phyloP scores from a whole-genome alignment of 2,113 vertebrate species.

The Procavia capensis region DNA sequence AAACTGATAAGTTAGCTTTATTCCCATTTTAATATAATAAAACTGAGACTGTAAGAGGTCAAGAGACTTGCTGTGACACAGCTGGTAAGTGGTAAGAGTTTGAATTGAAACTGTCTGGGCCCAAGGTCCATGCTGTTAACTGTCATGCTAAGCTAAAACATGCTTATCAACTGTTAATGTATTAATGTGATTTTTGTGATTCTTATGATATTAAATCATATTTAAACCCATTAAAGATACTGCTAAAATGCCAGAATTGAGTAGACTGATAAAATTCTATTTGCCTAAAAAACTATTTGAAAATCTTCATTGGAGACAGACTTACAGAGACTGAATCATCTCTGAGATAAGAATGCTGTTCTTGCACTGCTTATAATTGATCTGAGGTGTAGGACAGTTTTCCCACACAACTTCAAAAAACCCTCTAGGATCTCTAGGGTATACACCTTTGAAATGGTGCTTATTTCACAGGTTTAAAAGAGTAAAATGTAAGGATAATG shows the following conservation, averaged over 20 bases:
- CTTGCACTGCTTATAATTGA: not conserved
- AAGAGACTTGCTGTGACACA: conserved; percentile 8
- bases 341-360: not conserved
- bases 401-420: not conserved
- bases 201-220: too few species aligned
- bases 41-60: too few species aligned
- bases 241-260: too few species aligned
- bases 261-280: too few species aligned
- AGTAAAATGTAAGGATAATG: not conserved
- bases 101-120: not conserved
- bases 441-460: not conserved
- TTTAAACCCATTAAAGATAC: too few species aligned
- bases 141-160: too few species aligned
- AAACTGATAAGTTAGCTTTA: not conserved
- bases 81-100: not conserved
- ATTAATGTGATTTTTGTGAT: too few species aligned
- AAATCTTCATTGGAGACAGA: not conserved
- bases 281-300: too few species aligned
- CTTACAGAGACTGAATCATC: not conserved
- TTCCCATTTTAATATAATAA: not conserved
- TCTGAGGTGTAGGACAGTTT: not conserved
- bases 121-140: too few species aligned
- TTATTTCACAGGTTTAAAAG: not conserved
- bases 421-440: not conserved
- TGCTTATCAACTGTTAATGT: too few species aligned